Conservation (phyloP, 2,113 vertebrate species). For the Dascyllus trimaculatus region DNA sequence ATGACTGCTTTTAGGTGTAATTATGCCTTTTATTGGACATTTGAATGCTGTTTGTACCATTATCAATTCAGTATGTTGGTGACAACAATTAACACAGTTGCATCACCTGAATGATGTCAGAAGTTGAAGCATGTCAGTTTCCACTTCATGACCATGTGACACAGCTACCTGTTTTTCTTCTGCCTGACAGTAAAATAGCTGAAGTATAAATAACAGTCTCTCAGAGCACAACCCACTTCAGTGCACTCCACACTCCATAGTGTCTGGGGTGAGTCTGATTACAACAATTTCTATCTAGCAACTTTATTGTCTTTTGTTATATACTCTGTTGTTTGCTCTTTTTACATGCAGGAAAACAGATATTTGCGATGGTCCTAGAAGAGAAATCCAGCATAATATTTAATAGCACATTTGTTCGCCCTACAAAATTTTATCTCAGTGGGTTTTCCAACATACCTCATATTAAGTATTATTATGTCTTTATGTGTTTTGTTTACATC, state of each 20-base stretch:
- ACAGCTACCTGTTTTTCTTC: not conserved
- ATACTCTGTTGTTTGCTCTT: not conserved
- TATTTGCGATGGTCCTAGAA: not conserved
- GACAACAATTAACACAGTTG: too few species aligned
- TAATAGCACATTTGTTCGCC: conserved; percentile 54
- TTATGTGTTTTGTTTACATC: conserved; percentile 67
- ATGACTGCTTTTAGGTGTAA: too few species aligned
- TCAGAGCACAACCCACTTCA: not conserved
- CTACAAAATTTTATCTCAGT: conserved; percentile 51
- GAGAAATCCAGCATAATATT: not conserved
- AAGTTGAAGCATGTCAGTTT: too few species aligned
- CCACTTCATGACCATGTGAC: not conserved
- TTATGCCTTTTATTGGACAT: too few species aligned
- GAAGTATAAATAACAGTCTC: not conserved
- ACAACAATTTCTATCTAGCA: too few species aligned
- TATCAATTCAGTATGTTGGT: too few species aligned
- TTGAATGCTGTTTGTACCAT: too few species aligned
- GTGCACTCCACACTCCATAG: not conserved
- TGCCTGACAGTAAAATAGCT: not conserved
- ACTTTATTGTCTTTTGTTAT: not conserved
- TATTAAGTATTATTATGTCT: conserved; percentile 65
- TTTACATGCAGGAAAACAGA: not conserved
- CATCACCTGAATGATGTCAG: too few species aligned
- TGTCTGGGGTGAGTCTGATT: not conserved
- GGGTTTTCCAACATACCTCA: conserved; percentile 59